Percentiles rank a stretch among this genome's conserved stretches.
Evolutionary conservation across 1,140 invertebrate genomes (phyloP).

Genomic region (Phymorhynchus buccinoides): DNA sequence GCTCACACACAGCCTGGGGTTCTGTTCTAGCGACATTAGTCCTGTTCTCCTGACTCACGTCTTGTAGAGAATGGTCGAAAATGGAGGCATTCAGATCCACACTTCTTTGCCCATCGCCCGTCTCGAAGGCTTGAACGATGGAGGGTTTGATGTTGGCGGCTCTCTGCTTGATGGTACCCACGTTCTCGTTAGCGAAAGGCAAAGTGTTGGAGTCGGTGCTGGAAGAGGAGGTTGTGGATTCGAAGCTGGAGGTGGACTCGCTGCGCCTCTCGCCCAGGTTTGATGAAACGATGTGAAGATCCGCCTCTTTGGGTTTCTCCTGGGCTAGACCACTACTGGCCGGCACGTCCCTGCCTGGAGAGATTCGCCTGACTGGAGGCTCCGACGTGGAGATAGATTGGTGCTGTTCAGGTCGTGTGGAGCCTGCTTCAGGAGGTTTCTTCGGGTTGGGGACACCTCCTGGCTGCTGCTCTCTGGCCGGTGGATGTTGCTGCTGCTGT

Average conservation of each 20-base stretch:
- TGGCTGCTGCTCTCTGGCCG: background rate
- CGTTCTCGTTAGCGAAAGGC: slow-evolving; percentile 98
- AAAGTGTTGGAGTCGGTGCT: slow-evolving; percentile 93
- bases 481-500: no score
- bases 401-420: background rate
- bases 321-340: background rate
- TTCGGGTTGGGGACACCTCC: background rate
- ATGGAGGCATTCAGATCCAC: slow-evolving; percentile 39
- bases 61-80: slow-evolving; percentile 39
- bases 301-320: slow-evolving; percentile 22
- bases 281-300: background rate
- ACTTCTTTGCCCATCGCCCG: slow-evolving; percentile 41
- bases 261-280: slow-evolving; percentile 50
- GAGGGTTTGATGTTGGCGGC: slow-evolving; percentile 64
- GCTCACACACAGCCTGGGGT: background rate
- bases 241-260: slow-evolving; percentile 65
- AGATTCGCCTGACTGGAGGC: background rate
- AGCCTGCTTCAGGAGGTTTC: background rate
- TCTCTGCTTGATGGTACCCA: slow-evolving; percentile 94
- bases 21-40: slow-evolving; percentile 19
- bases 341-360: slow-evolving; percentile 32
- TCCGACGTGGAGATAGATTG: background rate
- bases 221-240: slow-evolving; percentile 85
- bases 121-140: slow-evolving; percentile 56
- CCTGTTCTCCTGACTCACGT: slow-evolving; percentile 11